Evolutionary conservation across 2,888 invertebrate species (phyloP).

Genomic region (Cosmia trapezina): DNA sequence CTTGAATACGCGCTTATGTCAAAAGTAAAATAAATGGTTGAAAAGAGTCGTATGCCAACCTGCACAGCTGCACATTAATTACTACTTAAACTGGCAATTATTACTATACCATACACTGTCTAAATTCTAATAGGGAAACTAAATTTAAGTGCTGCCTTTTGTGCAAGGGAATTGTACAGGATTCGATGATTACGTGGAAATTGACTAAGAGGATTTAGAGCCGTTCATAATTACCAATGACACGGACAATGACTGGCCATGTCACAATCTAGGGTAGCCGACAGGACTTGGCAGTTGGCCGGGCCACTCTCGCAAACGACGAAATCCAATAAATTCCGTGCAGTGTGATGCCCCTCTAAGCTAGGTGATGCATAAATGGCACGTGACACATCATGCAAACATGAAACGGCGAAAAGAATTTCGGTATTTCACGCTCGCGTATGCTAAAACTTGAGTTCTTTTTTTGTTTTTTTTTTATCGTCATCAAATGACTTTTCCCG

Average conservation of each 20-base stretch:
- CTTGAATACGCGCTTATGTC: too few species aligned
- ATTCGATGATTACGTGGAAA: neutral
- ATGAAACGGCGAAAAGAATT: neutral
- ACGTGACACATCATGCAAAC: neutral
- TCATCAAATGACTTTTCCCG: too few species aligned
- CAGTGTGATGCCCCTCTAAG: too few species aligned
- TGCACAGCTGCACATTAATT: neutral
- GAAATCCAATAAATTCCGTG: constrained; percentile 9
- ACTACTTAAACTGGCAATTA: neutral
- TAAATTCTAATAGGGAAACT: neutral
- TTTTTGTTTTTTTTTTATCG: too few species aligned
- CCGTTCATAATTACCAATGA: neutral
- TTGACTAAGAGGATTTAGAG: neutral
- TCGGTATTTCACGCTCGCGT: neutral
- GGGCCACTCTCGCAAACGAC: neutral
- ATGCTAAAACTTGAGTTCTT: too few species aligned
- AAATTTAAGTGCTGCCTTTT: neutral
- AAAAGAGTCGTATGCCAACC: too few species aligned
- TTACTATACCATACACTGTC: neutral
- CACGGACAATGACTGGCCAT: neutral
- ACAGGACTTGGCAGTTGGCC: neutral
- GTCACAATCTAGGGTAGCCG: neutral
- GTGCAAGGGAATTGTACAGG: neutral
- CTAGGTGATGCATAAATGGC: neutral
- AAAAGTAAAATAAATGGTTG: too few species aligned